A percentile compares a stretch with the other conserved stretches of the same genome.
These are phyloP conservation scores for Thecocarcelia acutangulata DNA, from an alignment of 2,888 invertebrate species.

Conservation along the genomic window DNA sequence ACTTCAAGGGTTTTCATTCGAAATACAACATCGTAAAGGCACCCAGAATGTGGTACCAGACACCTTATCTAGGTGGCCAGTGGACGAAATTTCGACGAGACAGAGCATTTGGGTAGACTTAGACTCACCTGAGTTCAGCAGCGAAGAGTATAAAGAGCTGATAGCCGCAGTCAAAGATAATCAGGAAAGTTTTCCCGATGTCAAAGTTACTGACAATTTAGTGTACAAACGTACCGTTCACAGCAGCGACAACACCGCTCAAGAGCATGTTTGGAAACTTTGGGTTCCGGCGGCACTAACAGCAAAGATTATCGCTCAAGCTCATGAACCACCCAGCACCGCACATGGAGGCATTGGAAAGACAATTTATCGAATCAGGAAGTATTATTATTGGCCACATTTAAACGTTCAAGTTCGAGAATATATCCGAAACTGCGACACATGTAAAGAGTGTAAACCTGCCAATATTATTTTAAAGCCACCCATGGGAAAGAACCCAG, in stretches of 20 bases:
- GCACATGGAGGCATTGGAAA: not conserved
- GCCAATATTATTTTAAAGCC: too few relatives aligned
- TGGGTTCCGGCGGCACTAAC: not conserved
- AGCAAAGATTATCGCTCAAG: not conserved
- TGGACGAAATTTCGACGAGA: not conserved
- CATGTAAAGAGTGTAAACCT: not conserved
- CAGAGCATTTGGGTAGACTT: not conserved
- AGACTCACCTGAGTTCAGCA: not conserved
- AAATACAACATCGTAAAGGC: not conserved
- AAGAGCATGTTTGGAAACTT: conserved; percentile 7
- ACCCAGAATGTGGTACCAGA: not conserved
- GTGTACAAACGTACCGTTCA: not conserved
- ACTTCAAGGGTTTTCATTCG: not conserved
- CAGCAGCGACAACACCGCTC: not conserved
- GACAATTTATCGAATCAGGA: not conserved
- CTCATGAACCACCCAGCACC: not conserved
- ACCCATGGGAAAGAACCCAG: too few relatives aligned
- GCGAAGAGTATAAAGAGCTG: not conserved
- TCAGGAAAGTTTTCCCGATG: not conserved
- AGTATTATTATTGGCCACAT: not conserved
- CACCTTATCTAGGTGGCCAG: not conserved
- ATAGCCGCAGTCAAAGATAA: not conserved
- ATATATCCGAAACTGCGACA: not conserved
- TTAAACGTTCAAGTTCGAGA: not conserved
- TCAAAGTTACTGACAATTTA: not conserved